A percentile compares a stretch with the other conserved stretches of the same genome.
Evolutionary conservation across 2,888 invertebrate species (phyloP).

Genomic region (Stramonita haemastoma): DNA sequence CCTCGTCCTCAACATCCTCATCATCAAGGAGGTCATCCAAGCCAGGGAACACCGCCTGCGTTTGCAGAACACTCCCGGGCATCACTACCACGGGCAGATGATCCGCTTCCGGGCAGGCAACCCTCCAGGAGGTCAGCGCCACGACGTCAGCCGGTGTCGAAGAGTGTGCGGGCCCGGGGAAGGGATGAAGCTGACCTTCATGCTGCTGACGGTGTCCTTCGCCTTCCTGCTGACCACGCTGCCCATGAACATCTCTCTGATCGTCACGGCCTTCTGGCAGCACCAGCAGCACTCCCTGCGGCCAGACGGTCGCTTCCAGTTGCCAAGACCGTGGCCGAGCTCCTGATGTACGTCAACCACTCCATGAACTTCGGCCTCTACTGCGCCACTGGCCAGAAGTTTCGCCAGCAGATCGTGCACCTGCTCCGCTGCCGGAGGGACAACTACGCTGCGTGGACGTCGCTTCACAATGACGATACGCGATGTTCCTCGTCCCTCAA

Average conservation of each 20-base stretch:
- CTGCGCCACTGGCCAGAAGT: constrained; percentile 69
- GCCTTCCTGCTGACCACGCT: constrained; percentile 72
- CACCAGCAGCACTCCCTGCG: constrained; percentile 42
- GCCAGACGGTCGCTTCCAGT: constrained; percentile 52
- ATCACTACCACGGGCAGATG: constrained; percentile 39
- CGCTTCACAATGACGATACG: constrained; percentile 66
- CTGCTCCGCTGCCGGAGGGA: constrained; percentile 57
- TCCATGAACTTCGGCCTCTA: constrained; percentile 72
- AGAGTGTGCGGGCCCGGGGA: constrained; percentile 51
- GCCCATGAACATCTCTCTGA: constrained; percentile 67
- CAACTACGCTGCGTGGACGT: constrained; percentile 61
- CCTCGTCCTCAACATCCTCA: constrained; percentile 68
- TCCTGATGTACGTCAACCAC: constrained; percentile 75
- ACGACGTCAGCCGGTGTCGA: not conserved
- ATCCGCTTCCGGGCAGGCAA: constrained; percentile 16
- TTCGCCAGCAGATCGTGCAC: constrained; percentile 60
- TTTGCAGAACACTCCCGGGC: constrained; percentile 38
- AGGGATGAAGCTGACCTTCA: constrained; percentile 70
- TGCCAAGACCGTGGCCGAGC: constrained; percentile 67
- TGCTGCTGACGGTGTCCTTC: constrained; percentile 74
- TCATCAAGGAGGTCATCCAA: constrained; percentile 67
- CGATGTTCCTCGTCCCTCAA: constrained; percentile 50
- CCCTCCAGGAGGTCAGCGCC: not conserved
- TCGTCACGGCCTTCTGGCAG: constrained; percentile 48
- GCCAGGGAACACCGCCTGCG: constrained; percentile 47